Base-by-base conservation (phyloP, 2,888 invertebrate genomes). In the Endotricha flammealis region DNA sequence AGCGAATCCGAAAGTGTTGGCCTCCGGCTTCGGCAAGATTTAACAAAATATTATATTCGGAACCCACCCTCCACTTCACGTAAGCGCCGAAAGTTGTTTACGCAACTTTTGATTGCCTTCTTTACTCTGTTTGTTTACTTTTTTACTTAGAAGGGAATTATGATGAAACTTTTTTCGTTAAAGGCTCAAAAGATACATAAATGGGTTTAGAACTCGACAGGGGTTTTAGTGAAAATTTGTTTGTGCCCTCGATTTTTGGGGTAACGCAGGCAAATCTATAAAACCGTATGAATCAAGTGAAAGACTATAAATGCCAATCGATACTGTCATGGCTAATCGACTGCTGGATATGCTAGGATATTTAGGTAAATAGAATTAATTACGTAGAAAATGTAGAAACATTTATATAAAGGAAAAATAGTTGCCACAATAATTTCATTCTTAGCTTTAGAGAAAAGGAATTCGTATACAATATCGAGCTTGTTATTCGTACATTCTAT, bases 41-140 rank as follows among this genome's bases (percentile, higher is more conserved):
- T 64, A 60, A 61, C 67, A 68, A 70, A 70, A 71, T 64, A 65
- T 64, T 59, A 56, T 60, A 65, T 59, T 46, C 39, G 44, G 41
- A 48, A 51, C 50, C 49, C 42, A 41, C 43, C 54, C 50, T 54
- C 52, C 61, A 60, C 64, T 68, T 61, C 62, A 68, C 63, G 61
- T 66, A 70, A 74, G 67, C 69, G 68, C 60, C 66, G 62, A 65
- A 79, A 75, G 71, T 79, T 78, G 71, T 78, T 81, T 76, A 74
- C 69, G 55, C 66, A 81, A 83, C 76, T 83, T 82, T 75, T 80
- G 82, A 82, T 82, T 82, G 79, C 77, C 77, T 80, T 66, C 74
- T 72, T 70, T 68, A 71, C 70, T 70, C 59, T 56, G 69, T 71
- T 75, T 79, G 74, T 77, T 79, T 79, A 78, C 72, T 74, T 81